Conservation (phyloP, 2,797 vertebrate genomes). For the Allobates femoralis region DNA sequence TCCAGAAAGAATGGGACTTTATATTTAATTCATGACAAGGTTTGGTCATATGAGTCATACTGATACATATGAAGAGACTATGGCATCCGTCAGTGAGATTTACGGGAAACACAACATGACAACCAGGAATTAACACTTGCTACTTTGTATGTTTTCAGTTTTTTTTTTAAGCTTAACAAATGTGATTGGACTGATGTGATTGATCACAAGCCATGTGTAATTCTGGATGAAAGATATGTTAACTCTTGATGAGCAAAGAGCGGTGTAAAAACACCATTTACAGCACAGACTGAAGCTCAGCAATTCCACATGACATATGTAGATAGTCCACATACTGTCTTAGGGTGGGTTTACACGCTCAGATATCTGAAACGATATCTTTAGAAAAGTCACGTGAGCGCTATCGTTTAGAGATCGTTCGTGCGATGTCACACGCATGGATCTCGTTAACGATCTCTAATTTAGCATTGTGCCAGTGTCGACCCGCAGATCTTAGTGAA, state of each 20-base stretch:
- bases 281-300: neutral
- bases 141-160: neutral
- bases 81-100: constrained; percentile 30
- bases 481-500: no score
- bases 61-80: neutral
- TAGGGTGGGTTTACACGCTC: no score
- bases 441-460: no score
- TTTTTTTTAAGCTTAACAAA: neutral
- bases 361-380: no score
- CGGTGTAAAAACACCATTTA: no score
- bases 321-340: no score
- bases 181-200: neutral
- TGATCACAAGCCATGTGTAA: neutral
- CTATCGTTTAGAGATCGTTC: no score
- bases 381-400: no score
- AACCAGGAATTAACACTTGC: neutral
- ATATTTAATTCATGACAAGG: constrained; percentile 15
- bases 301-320: no score
- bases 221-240: neutral
- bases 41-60: constrained; percentile 23
- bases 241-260: neutral
- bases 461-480: no score
- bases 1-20: neutral
- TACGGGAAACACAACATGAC: constrained; percentile 34
- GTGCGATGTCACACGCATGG: no score